Conservation (phyloP, 2,113 vertebrate genomes). For the Motacilla alba region DNA sequence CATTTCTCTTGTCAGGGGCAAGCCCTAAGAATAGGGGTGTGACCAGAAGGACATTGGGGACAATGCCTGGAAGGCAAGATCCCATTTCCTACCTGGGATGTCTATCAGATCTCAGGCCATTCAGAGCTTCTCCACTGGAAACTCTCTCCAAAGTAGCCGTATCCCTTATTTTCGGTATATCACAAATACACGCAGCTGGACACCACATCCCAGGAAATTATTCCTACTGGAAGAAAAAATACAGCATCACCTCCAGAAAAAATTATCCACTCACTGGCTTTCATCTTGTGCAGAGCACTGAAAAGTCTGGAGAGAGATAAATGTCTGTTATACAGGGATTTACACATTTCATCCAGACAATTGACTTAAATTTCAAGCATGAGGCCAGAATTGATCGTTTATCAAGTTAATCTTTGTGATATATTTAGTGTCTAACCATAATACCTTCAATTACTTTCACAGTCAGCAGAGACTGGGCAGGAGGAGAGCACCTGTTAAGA, state of each 20-base stretch:
- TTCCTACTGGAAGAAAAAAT: not conserved
- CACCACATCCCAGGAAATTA: not conserved
- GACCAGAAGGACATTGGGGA: not conserved
- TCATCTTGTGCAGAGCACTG: slow-evolving; percentile 17
- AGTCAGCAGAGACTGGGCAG: slow-evolving; percentile 8
- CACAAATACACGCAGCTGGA: not conserved
- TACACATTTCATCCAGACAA: slow-evolving; percentile 50
- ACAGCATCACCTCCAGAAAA: not conserved
- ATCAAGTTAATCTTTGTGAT: slow-evolving; percentile 52
- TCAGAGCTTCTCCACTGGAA: not conserved
- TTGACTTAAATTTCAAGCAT: slow-evolving; percentile 46
- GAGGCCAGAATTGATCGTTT: slow-evolving; percentile 32
- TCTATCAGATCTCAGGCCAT: not conserved
- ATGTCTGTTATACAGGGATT: slow-evolving; percentile 19
- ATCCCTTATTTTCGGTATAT: not conserved
- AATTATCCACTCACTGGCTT: slow-evolving; percentile 13
- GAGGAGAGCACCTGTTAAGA: slow-evolving; percentile 41
- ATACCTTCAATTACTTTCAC: slow-evolving; percentile 33
- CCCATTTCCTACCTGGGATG: not conserved
- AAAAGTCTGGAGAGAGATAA: slow-evolving; percentile 37
- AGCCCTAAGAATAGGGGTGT: not conserved
- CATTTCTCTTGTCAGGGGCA: not conserved
- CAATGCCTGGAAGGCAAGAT: not conserved
- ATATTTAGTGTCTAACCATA: slow-evolving; percentile 36
- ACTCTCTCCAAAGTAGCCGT: not conserved